Evolutionary conservation across 2,113 vertebrate species (phyloP).

Genomic region (Nematolebias whitei): DNA sequence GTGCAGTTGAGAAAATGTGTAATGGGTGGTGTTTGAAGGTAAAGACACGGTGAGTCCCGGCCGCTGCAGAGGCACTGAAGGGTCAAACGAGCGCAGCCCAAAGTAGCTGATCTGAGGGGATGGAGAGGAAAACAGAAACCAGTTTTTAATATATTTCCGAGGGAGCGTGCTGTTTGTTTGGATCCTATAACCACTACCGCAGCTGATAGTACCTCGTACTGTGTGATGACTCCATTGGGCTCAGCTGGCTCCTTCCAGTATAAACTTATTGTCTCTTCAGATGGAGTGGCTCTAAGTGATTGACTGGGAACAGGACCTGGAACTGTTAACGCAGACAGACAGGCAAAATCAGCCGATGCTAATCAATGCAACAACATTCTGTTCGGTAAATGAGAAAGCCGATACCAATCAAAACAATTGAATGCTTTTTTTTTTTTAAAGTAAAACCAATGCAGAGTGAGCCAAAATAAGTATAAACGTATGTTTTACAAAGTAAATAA

Average conservation of each 20-base stretch:
- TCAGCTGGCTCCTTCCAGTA: conserved; percentile 97
- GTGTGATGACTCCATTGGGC: conserved; percentile 96
- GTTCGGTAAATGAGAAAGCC: neutral
- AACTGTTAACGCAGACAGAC: conserved; percentile 76
- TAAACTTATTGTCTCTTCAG: conserved; percentile 95
- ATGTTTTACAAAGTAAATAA: neutral
- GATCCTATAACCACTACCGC: neutral
- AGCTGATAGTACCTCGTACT: conserved; percentile 89
- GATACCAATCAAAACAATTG: neutral
- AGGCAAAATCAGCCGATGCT: conserved; percentile 38
- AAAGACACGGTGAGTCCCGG: conserved; percentile 89
- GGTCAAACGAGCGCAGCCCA: conserved; percentile 92
- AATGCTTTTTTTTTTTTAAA: neutral
- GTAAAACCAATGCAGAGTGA: neutral
- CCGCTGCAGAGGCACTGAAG: conserved; percentile 90
- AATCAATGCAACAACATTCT: conserved; percentile 5
- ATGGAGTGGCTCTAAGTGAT: conserved; percentile 93
- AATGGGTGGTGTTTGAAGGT: conserved; percentile 91
- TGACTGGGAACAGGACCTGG: conserved; percentile 91
- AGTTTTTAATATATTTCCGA: neutral
- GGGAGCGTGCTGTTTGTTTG: neutral
- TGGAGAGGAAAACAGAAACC: conserved; percentile 1
- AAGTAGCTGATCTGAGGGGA: conserved; percentile 89
- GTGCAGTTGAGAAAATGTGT: conserved; percentile 91
- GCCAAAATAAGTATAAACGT: neutral